Percentiles rank a stretch among this genome's conserved stretches.
phyloP scores from a whole-genome alignment of 2,113 vertebrate species.

The Pseudorhombus dupliciocellatus region DNA sequence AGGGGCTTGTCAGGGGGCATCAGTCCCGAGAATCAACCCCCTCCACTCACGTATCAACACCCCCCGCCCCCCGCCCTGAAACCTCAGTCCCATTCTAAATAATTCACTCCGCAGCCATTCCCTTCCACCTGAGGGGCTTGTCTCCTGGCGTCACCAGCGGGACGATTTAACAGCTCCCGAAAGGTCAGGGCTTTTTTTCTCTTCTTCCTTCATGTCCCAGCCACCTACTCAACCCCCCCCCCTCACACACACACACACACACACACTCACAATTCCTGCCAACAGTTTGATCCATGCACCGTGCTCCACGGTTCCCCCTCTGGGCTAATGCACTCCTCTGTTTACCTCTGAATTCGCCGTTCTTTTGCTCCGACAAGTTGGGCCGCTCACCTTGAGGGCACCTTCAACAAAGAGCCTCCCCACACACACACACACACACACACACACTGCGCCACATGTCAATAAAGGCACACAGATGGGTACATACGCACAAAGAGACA shows the following conservation, averaged over 20 bases:
- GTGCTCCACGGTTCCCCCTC: slow-evolving; percentile 48
- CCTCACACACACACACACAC: slow-evolving; percentile 18
- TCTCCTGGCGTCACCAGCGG: slow-evolving; percentile 86
- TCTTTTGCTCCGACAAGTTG: slow-evolving; percentile 75
- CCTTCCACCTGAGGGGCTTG: slow-evolving; percentile 86
- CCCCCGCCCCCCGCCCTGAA: slow-evolving; percentile 11
- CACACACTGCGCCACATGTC: slow-evolving; percentile 10
- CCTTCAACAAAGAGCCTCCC: slow-evolving; percentile 68
- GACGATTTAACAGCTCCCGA: slow-evolving; percentile 83
- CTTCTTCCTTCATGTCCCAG: slow-evolving; percentile 46
- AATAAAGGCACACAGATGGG: slow-evolving; percentile 12
- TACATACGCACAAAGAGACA: slow-evolving; percentile 4
- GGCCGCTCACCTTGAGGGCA: slow-evolving; percentile 76
- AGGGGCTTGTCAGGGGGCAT: slow-evolving; percentile 76
- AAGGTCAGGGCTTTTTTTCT: slow-evolving; percentile 78
- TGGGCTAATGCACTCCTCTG: slow-evolving; percentile 73
- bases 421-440: slow-evolving; percentile 15
- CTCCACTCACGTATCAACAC: slow-evolving; percentile 37
- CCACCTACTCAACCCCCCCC: slow-evolving; percentile 23
- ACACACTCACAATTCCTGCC: slow-evolving; percentile 33
- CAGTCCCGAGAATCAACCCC: slow-evolving; percentile 59
- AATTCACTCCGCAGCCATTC: slow-evolving; percentile 83
- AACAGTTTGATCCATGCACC: slow-evolving; percentile 60
- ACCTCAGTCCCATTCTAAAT: slow-evolving; percentile 81
- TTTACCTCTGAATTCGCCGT: slow-evolving; percentile 72